Conservation (phyloP, 2,797 vertebrate genomes). For the Holocentrus rufus region DNA sequence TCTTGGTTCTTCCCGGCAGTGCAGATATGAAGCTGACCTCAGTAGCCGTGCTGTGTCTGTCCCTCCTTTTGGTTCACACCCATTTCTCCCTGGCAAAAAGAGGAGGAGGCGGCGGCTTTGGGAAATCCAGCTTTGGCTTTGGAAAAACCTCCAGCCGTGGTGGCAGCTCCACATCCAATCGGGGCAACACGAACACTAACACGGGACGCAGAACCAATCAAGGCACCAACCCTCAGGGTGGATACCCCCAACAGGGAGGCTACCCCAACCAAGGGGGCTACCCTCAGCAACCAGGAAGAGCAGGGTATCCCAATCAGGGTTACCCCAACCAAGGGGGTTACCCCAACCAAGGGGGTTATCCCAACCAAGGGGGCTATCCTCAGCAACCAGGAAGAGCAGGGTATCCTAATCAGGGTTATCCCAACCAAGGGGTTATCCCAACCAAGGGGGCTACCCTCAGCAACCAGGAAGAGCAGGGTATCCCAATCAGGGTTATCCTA, state of each 20-base stretch:
- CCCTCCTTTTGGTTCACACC: slow-evolving; percentile 42
- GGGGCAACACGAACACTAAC: slow-evolving; percentile 25
- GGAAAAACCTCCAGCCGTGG: slow-evolving; percentile 27
- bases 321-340: slow-evolving; percentile 21
- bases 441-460: slow-evolving; percentile 25
- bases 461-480: slow-evolving; percentile 45
- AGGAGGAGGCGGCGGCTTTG: slow-evolving; percentile 11
- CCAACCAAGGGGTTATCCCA: slow-evolving; percentile 8
- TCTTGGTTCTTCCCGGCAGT: slow-evolving; percentile 28
- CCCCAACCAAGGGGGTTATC: slow-evolving; percentile 26
- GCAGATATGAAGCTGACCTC: slow-evolving; percentile 52
- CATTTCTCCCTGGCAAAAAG: slow-evolving; percentile 48
- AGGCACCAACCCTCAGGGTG: slow-evolving; percentile 49
- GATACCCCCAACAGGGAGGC: slow-evolving; percentile 53
- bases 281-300: slow-evolving; percentile 23
- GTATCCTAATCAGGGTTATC: slow-evolving; percentile 4
- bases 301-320: slow-evolving; percentile 21
- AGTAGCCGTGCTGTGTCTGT: slow-evolving; percentile 40
- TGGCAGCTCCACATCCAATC: slow-evolving; percentile 31
- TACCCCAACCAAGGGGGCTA: slow-evolving; percentile 31
- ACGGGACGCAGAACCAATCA: slow-evolving; percentile 40
- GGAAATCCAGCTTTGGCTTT: slow-evolving; percentile 33
- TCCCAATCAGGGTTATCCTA: slow-evolving; percentile 44
- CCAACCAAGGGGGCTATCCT: slow-evolving; percentile 11
- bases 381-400: too few species aligned